Conservation (phyloP, 2,888 invertebrate species). For the Orthosia cruda region DNA sequence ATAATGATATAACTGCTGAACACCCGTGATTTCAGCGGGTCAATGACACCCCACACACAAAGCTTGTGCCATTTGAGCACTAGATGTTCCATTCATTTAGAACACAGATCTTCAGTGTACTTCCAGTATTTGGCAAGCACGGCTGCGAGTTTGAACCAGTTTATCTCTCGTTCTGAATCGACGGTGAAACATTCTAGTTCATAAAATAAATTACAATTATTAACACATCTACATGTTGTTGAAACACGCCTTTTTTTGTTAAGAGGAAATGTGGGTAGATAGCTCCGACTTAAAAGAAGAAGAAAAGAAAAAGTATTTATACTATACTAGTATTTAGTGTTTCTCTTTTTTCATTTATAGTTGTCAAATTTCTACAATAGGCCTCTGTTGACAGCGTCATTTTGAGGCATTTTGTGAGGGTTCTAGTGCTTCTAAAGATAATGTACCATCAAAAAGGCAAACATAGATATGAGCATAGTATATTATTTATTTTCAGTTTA, state of each 20-base stretch:
- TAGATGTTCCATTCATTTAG: conserved; percentile 52
- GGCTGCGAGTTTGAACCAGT: conserved; percentile 40
- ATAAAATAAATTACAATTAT: conserved; percentile 53
- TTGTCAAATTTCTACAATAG: no score
- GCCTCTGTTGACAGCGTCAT: no score
- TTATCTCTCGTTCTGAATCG: conserved; percentile 23
- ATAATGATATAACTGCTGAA: conserved; percentile 85
- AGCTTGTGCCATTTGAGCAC: conserved; percentile 60
- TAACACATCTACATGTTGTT: conserved; percentile 36
- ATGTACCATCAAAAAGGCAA: no score
- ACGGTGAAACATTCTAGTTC: conserved; percentile 22
- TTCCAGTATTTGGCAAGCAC: conserved; percentile 51
- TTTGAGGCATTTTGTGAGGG: no score
- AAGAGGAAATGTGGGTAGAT: no score
- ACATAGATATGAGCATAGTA: no score
- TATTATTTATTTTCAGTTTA: no score
- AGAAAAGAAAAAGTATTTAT: no score
- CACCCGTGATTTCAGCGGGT: conserved; percentile 88
- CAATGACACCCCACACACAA: conserved; percentile 82
- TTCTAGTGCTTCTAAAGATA: no score
- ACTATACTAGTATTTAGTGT: no score
- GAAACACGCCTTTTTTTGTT: conserved; percentile 10
- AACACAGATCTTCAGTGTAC: conserved; percentile 34
- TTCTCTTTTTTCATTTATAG: no score
- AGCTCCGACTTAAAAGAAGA: no score